These are phyloP conservation scores for Drosophila meridionalis DNA, from an alignment of 2,888 invertebrate species.

Conservation along the genomic window DNA sequence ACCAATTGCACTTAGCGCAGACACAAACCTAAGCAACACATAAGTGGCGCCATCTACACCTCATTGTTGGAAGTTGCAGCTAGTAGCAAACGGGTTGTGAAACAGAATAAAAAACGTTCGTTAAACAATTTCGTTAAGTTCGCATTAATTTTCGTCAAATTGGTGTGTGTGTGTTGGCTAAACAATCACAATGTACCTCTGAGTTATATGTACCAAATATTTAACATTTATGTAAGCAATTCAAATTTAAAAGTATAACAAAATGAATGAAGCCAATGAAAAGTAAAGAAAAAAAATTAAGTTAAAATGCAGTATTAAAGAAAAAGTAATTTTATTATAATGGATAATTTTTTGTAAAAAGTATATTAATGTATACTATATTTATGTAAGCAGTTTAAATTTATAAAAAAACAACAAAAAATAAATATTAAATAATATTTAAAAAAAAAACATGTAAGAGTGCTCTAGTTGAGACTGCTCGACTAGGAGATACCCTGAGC, in stretches of 20 bases:
- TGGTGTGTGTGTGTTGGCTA: neutral
- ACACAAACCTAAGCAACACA: neutral
- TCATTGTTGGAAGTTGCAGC: neutral
- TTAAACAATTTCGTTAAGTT: neutral
- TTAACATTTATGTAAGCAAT: neutral
- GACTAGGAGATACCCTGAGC: too few species aligned
- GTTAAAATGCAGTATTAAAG: too few species aligned
- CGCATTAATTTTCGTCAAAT: neutral
- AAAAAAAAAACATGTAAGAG: too few species aligned
- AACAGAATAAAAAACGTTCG: neutral
- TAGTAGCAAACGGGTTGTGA: neutral
- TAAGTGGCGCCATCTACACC: neutral
- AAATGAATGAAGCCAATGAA: neutral
- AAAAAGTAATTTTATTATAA: too few species aligned
- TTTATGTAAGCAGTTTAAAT: too few species aligned
- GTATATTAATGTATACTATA: too few species aligned
- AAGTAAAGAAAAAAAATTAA: too few species aligned
- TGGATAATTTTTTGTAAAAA: too few species aligned
- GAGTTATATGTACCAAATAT: neutral
- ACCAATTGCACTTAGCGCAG: neutral
- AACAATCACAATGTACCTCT: neutral
- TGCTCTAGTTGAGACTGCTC: too few species aligned
- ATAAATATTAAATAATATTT: too few species aligned
- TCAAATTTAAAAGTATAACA: neutral
- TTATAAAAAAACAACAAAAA: too few species aligned